Conservation (phyloP, 2,888 invertebrate species). For the Protophormia terraenovae region DNA sequence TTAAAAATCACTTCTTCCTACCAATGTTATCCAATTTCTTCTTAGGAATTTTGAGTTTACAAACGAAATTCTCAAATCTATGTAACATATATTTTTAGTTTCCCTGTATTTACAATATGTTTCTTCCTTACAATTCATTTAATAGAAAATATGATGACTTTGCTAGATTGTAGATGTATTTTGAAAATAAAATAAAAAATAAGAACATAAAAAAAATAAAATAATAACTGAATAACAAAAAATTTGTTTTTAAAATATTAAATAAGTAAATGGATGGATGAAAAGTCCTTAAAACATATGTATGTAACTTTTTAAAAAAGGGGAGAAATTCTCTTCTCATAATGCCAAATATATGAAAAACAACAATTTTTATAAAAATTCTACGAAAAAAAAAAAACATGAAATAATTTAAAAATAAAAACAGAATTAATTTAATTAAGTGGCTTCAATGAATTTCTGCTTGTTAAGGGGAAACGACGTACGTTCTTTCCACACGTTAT, state of each 20-base stretch:
- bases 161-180: slow-evolving; percentile 31
- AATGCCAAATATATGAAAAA: neutral
- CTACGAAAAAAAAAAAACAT: neutral
- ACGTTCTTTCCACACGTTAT: slow-evolving; percentile 27
- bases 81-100: neutral
- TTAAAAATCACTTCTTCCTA: no score
- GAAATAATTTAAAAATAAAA: neutral
- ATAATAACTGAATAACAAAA: neutral
- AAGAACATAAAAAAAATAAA: neutral
- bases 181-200: neutral
- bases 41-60: neutral
- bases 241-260: slow-evolving; percentile 3
- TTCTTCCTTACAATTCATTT: neutral
- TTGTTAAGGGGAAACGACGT: slow-evolving; percentile 20
- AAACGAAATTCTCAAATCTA: neutral
- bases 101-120: neutral
- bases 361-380: neutral
- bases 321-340: neutral
- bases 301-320: slow-evolving; percentile 4
- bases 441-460: slow-evolving; percentile 34
- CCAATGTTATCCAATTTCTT: no score
- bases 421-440: slow-evolving; percentile 20
- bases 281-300: slow-evolving; percentile 39
- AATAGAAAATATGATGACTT: slow-evolving; percentile 46
- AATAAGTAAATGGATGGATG: neutral